These are phyloP conservation scores for Dufourea novaeangliae DNA, from an alignment of 1,140 invertebrate species.

Conservation along the genomic window DNA sequence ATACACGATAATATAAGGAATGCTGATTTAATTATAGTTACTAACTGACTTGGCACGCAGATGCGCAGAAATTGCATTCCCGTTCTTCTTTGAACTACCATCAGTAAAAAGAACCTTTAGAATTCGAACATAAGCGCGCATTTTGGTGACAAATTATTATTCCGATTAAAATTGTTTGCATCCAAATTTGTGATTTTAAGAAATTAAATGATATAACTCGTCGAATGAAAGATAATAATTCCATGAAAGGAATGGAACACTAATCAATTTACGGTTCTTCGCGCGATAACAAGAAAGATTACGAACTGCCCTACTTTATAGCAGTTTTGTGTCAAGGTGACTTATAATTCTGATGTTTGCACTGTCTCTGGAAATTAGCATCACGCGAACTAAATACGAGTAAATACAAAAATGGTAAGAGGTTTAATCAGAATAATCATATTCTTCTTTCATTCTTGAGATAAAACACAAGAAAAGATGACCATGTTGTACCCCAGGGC, in stretches of 20 bases:
- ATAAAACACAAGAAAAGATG: no score
- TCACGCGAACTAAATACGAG: neutral
- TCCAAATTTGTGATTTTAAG: no score
- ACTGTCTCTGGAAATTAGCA: neutral
- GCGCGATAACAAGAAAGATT: conserved; percentile 17
- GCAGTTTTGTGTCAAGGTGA: conserved; percentile 55
- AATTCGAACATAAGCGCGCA: no score
- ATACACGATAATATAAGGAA: neutral
- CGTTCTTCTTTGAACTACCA: neutral
- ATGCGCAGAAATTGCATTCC: neutral
- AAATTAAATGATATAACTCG: no score
- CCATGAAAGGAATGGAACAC: neutral
- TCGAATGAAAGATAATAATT: conserved; percentile 24
- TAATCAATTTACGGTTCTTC: conserved; percentile 3
- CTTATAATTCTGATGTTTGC: neutral
- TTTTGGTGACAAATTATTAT: no score
- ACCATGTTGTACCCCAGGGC: no score
- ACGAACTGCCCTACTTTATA: conserved; percentile 37
- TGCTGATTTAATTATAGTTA: conserved; percentile 31
- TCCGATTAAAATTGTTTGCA: no score
- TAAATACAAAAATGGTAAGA: no score
- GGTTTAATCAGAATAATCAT: no score
- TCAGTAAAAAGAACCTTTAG: neutral
- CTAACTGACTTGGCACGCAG: conserved; percentile 25
- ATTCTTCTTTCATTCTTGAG: no score